Evolutionary conservation across 2,888 invertebrate species (phyloP).

Genomic region (Volucella bombylans): DNA sequence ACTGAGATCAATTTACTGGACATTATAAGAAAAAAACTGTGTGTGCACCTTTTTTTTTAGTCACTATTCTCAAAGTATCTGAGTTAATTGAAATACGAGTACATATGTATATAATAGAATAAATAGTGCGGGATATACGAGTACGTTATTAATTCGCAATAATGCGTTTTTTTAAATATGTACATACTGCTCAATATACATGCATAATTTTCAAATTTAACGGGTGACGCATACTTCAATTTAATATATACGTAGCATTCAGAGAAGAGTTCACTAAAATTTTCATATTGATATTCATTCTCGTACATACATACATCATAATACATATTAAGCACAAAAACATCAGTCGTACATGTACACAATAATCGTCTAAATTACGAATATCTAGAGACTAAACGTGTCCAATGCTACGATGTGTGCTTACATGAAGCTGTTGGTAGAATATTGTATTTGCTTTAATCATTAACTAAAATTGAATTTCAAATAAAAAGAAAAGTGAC

Average conservation of each 20-base stretch:
- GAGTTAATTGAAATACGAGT: too few species aligned
- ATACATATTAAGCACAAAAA: constrained; percentile 4
- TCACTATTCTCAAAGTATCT: too few species aligned
- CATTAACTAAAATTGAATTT: background rate
- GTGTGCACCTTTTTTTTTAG: too few species aligned
- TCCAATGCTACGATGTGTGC: constrained; percentile 56
- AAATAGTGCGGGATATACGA: too few species aligned
- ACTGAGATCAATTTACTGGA: too few species aligned
- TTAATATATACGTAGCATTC: background rate
- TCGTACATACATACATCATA: constrained; percentile 42
- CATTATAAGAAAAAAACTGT: too few species aligned
- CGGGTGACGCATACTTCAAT: background rate
- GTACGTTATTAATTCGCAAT: too few species aligned
- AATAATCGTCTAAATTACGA: constrained; percentile 42
- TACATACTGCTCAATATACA: too few species aligned
- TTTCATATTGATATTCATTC: constrained; percentile 15
- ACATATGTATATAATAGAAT: too few species aligned
- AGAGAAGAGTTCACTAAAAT: constrained; percentile 37
- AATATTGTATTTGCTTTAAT: background rate
- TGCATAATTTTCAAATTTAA: too few species aligned
- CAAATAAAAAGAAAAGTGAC: too few species aligned
- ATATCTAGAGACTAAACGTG: constrained; percentile 53
- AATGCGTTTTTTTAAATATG: too few species aligned
- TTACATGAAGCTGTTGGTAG: constrained; percentile 26
- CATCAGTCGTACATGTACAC: constrained; percentile 60